These are phyloP conservation scores for Plectrocnemia conspersa DNA, from an alignment of 1,140 invertebrate species.

Conservation along the genomic window DNA sequence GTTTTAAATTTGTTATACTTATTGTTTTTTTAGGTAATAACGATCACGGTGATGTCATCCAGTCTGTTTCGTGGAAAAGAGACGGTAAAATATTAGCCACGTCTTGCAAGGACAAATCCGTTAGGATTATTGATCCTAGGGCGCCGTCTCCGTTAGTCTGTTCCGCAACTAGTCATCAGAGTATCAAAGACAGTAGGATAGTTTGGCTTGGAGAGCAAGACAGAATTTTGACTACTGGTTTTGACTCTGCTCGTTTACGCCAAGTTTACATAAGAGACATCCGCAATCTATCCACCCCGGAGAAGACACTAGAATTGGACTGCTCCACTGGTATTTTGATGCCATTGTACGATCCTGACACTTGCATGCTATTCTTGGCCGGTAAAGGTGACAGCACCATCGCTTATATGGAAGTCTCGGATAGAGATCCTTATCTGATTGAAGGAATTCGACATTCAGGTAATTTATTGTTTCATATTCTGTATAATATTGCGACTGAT, in stretches of 20 bases:
- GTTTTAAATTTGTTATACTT: background rate
- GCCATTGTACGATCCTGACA: constrained; percentile 85
- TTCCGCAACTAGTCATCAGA: constrained; percentile 72
- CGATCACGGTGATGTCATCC: constrained; percentile 78
- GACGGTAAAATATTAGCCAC: constrained; percentile 72
- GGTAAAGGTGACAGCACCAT: constrained; percentile 91
- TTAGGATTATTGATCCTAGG: constrained; percentile 77
- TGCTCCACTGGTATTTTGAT: constrained; percentile 88
- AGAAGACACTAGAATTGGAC: constrained; percentile 77
- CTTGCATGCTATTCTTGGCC: constrained; percentile 88
- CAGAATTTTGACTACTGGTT: constrained; percentile 77
- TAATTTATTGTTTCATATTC: constrained; percentile 33
- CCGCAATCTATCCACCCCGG: constrained; percentile 70
- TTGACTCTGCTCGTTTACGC: constrained; percentile 69
- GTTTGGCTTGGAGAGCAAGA: constrained; percentile 83
- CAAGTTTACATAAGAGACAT: constrained; percentile 85
- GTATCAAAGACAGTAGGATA: constrained; percentile 84
- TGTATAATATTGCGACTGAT: background rate
- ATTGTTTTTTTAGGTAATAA: constrained; percentile 57
- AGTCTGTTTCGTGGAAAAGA: constrained; percentile 77
- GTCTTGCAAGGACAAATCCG: constrained; percentile 75
- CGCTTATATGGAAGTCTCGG: constrained; percentile 77
- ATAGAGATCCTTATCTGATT: constrained; percentile 77
- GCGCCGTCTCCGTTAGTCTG: constrained; percentile 56
- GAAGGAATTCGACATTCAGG: constrained; percentile 74